phyloP scores from a whole-genome alignment of 2,888 invertebrate species.

The Synanthedon vespiformis region DNA sequence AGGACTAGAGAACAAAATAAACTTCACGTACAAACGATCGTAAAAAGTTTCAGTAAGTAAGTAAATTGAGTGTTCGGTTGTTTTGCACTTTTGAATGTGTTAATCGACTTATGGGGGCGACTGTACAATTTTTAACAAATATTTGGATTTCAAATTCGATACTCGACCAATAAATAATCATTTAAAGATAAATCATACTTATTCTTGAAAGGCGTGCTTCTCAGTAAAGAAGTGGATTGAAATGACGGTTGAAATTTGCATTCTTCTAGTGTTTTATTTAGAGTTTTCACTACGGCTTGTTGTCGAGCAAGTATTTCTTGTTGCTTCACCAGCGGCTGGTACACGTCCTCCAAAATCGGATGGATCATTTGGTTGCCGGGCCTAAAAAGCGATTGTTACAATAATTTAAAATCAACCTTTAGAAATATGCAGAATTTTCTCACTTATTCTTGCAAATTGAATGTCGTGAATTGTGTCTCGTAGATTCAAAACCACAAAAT shows the following conservation, averaged over 20 bases:
- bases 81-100: too few relatives aligned
- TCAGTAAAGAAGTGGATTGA: slow-evolving; percentile 41
- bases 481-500: too few relatives aligned
- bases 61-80: too few relatives aligned
- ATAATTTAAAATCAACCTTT: too few relatives aligned
- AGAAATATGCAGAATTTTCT: too few relatives aligned
- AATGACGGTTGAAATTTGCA: slow-evolving; percentile 38
- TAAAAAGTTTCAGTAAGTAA: too few relatives aligned
- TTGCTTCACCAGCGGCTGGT: slow-evolving; percentile 82
- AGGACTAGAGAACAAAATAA: too few relatives aligned
- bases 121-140: not conserved
- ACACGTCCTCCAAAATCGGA: slow-evolving; percentile 81
- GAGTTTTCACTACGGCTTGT: slow-evolving; percentile 56
- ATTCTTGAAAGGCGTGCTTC: slow-evolving; percentile 48
- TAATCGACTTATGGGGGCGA: too few relatives aligned
- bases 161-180: not conserved
- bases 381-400: slow-evolving; percentile 14
- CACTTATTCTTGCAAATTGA: too few relatives aligned
- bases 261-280: slow-evolving; percentile 43
- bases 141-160: not conserved
- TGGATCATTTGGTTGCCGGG: slow-evolving; percentile 66
- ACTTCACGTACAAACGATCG: too few relatives aligned
- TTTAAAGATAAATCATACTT: slow-evolving; percentile 19
- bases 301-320: slow-evolving; percentile 75
- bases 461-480: too few relatives aligned